Evolutionary conservation across 2,113 vertebrate genomes (phyloP), one percentile per base, ranked within the genome.

Genomic region (Tetrao urogallus): DNA sequence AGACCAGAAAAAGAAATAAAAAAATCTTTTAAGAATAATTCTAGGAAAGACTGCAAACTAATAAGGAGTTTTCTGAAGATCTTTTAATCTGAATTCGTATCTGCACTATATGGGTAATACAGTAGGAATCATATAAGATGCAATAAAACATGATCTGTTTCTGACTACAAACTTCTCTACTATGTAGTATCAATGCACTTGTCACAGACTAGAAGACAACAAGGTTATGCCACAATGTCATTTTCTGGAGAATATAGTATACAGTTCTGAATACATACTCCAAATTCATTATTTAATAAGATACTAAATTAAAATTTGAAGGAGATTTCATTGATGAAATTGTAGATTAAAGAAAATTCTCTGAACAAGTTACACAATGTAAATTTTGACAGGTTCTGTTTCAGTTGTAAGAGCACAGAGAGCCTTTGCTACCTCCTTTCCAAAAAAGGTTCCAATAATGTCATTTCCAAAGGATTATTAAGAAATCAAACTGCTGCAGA

Each of bases 341-440:
- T 8, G 38, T 24, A 92, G 66, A 77, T 54, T 70, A 78, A 76
- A 90, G 34, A 72, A 88, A 80, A 77, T 52, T 38, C 10, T 47
- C 48, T 38, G 58, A 80, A 58, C 22, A 76, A 72, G 36, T 56
- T 57, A 34, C 8, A 65, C 21, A 25, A 92, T 64, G 40, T 42
- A 72, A 61, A 67, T 8, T 32, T 43, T 73, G 71, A 86, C 86
- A 89, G 60, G 42, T 72, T 76, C 71, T 66, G 30, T 40, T 72
- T 54, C 72, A 88, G 81, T 84, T 84, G 67, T 6, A 82, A 70
- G 28, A 86, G 38, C 21, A 90, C 11, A 79, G 38, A 79, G 14
- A 81, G 32, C 47, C 60, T 85, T 72, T 77, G 52, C 5, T 83
- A 34, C 30, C 28, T 81, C 65, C 42, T 81, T 82, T 86, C 56